Evolutionary conservation across 2,113 vertebrate species (phyloP).

Genomic region (Cinclus cinclus): DNA sequence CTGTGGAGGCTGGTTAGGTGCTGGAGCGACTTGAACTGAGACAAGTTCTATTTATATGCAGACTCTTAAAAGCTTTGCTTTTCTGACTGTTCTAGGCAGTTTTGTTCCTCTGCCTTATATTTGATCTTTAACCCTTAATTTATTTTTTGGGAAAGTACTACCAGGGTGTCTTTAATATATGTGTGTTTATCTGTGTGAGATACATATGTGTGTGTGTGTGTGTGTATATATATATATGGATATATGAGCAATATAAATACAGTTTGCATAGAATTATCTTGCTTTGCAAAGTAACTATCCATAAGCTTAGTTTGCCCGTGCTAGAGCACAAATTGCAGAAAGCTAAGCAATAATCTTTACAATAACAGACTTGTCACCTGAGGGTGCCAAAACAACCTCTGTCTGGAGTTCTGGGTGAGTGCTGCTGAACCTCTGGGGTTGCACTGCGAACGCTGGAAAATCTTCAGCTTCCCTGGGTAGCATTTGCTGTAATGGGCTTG

Average conservation of each 20-base stretch:
- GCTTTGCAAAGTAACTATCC: not conserved
- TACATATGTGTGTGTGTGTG: not conserved
- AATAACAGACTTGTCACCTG: not conserved
- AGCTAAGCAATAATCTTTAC: not conserved
- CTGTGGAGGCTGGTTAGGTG: not conserved
- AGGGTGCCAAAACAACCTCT: not conserved
- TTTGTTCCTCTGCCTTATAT: not conserved
- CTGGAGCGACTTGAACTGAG: not conserved
- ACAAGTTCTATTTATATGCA: not conserved
- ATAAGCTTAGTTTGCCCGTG: not conserved
- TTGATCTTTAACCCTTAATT: not conserved
- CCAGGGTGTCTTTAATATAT: not conserved
- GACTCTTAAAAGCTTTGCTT: not conserved
- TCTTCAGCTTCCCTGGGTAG: not conserved
- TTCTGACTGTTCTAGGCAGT: not conserved
- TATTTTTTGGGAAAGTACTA: not conserved
- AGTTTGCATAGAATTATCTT: not conserved
- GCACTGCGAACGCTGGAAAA: fast-evolving
- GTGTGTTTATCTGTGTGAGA: not conserved
- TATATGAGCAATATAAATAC: not conserved
- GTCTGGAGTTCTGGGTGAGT: not conserved
- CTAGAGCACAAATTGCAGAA: not conserved
- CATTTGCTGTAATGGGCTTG: not conserved
- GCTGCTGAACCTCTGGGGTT: not conserved
- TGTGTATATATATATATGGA: not conserved